These are phyloP conservation scores for Sinocyclocheilus maitianheensis DNA, from an alignment of 2,113 vertebrate genomes.

Conservation along the genomic window DNA sequence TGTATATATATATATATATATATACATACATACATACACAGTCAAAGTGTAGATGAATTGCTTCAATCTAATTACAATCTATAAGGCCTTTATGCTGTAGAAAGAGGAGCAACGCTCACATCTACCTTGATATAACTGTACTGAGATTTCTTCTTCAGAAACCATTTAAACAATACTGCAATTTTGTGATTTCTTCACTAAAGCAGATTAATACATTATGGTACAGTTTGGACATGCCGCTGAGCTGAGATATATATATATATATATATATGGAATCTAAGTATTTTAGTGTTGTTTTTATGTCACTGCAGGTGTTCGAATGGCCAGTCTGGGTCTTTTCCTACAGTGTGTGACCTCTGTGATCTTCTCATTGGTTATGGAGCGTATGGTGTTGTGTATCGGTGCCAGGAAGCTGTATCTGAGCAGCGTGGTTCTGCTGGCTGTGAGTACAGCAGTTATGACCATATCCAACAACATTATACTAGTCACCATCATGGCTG, in stretches of 20 bases:
- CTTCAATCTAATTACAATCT: too few relatives aligned
- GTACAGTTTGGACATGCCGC: too few relatives aligned
- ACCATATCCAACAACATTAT: slow-evolving; percentile 79
- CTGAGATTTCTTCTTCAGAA: too few relatives aligned
- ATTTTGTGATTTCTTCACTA: too few relatives aligned
- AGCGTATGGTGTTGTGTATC: slow-evolving; percentile 79
- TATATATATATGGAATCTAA: neutral
- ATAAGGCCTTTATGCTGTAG: too few relatives aligned
- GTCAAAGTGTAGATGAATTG: too few relatives aligned
- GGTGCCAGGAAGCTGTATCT: slow-evolving; percentile 78
- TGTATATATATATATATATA: neutral
- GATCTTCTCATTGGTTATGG: slow-evolving; percentile 83
- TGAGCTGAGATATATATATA: too few relatives aligned
- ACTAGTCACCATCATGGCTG: slow-evolving; percentile 78
- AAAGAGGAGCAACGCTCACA: too few relatives aligned
- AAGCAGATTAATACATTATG: too few relatives aligned
- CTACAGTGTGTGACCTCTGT: slow-evolving; percentile 84
- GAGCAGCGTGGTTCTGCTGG: slow-evolving; percentile 80
- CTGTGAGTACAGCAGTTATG: slow-evolving; percentile 75
- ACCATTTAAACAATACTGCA: too few relatives aligned
- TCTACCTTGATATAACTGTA: too few relatives aligned
- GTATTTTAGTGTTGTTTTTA: neutral
- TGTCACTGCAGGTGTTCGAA: slow-evolving; percentile 77
- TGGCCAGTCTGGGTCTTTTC: slow-evolving; percentile 88
- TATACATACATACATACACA: too few relatives aligned